Evolutionary conservation across 2,113 vertebrate species (phyloP).

Genomic region (Nicator chloris): DNA sequence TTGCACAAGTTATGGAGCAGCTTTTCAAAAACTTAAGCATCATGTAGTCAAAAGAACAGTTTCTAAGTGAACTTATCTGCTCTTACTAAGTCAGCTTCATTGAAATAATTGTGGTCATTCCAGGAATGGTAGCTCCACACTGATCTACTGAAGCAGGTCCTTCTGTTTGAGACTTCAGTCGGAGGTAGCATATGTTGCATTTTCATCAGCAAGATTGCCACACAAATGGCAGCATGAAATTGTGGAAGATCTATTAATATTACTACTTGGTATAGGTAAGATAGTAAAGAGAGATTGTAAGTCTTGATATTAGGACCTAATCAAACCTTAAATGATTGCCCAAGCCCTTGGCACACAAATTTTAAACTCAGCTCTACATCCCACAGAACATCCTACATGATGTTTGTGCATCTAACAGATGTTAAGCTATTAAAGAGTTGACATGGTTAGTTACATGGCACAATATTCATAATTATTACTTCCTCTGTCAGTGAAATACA

Average conservation of each 20-base stretch:
- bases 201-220: background rate
- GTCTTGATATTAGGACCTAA: background rate
- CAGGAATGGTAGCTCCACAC: background rate
- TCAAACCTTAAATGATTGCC: background rate
- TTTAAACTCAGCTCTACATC: background rate
- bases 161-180: background rate
- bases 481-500: background rate
- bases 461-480: background rate
- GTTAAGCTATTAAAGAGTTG: background rate
- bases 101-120: background rate
- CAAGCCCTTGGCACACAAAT: background rate
- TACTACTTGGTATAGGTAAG: background rate
- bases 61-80: background rate
- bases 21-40: background rate
- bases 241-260: background rate
- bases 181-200: background rate
- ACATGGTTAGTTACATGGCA: background rate
- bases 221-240: background rate
- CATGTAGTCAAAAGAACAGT: background rate
- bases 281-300: background rate
- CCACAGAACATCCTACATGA: background rate
- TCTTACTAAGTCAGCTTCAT: background rate
- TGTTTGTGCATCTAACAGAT: background rate
- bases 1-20: background rate
- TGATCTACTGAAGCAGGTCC: background rate